Percentiles rank a stretch among this genome's conserved stretches.
Evolutionary conservation across 1,140 invertebrate species (phyloP).

Genomic region (Trinorchestia longiramus): DNA sequence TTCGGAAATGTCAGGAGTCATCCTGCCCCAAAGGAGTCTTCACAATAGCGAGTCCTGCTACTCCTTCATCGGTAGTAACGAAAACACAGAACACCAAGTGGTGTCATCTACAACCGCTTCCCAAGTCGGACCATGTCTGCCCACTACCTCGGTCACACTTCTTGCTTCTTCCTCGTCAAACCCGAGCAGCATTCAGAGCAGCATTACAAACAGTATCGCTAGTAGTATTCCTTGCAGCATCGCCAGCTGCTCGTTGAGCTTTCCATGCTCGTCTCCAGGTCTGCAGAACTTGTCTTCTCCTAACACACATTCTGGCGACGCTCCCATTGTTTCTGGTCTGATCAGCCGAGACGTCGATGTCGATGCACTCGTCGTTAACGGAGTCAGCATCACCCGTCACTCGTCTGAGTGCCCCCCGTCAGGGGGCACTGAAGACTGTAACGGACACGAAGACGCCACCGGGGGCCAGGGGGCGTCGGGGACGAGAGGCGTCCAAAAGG

Average conservation of each 20-base stretch:
- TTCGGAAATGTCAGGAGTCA: background rate
- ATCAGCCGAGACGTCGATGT: conserved; percentile 36
- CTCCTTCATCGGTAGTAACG: conserved; percentile 1
- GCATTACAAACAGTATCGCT: conserved; percentile 1
- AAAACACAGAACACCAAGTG: background rate
- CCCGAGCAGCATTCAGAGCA: background rate
- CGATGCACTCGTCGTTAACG: background rate
- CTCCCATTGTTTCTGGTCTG: background rate
- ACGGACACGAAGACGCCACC: background rate
- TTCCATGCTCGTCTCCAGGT: background rate
- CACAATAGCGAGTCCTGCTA: conserved; percentile 13
- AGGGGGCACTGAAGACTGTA: background rate
- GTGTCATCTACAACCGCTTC: background rate
- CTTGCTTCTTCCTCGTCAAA: background rate
- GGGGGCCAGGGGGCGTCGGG: background rate
- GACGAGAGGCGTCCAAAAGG: background rate
- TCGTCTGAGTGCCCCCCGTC: background rate
- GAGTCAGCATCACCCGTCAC: conserved; percentile 22
- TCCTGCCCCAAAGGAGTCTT: background rate
- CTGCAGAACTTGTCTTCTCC: conserved; percentile 5
- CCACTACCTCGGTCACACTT: background rate
- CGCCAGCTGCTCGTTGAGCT: background rate
- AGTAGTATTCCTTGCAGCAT: conserved; percentile 12
- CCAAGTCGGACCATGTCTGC: background rate
- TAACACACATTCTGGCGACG: background rate